Base-by-base conservation (phyloP, 2,797 vertebrate species). In the Lepilemur septentrionalis region DNA sequence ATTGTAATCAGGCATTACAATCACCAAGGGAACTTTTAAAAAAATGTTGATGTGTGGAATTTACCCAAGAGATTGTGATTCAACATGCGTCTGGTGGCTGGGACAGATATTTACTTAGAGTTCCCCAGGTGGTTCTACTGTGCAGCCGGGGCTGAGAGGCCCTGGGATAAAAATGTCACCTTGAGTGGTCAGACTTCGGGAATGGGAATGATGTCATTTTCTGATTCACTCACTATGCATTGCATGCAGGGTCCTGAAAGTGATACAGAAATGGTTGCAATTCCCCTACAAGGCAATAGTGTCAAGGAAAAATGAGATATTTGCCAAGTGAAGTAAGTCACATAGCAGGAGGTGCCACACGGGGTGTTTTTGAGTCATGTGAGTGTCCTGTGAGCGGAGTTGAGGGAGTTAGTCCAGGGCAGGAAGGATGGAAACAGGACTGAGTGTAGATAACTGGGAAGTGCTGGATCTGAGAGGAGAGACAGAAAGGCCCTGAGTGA, bases 281-380 rank as follows among this genome's bases (percentile, higher is more conserved):
- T 30, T 93, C 35, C 59, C 59, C 59, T 61, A 28, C 12, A 61
- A 61, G 59, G 25, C 59, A 61, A 61, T 13, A 30, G 25, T 30
- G 20, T 28, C 7, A 52, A 52, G 20, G 76, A 32, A 23, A 52
- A 10, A 12, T 17, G 4, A 59, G 13, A 25, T 9, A 18, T 14
- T 28, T 67, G 7, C 5, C 32, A 63, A 18, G 48, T 72, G 20
- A 73, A 57, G 15, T 8, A 14, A 90, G 61, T 67, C 12, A 0
- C 2, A 0, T 7, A 10, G 43, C 5, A 25, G 12, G 25, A 89
- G 38, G 15, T 1, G 25, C 8, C 3, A 7, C 23, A 0, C 5
- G 20, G 59, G 0, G 0, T 32, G 55, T 7, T 32, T 91, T 65
- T 76, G 63, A 84, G 65, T 89, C 4, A 78, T 10, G 20, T 2